Evolutionary conservation across 2,888 invertebrate genomes (phyloP).

Genomic region (Rhodophaea formosa): DNA sequence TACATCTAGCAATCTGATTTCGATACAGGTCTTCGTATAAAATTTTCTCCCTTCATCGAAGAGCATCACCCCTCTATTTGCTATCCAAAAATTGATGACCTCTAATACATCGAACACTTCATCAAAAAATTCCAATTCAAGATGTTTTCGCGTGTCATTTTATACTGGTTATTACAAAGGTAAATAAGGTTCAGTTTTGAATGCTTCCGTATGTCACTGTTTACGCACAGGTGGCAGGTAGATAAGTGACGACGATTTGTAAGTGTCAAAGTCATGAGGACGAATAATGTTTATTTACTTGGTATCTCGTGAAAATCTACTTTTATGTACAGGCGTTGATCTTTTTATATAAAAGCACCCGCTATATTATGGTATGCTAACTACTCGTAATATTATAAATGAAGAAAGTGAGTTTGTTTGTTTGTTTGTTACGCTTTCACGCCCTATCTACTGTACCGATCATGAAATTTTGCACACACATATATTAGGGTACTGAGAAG

Average conservation of each 20-base stretch:
- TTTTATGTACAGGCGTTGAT: neutral
- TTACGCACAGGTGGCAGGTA: slow-evolving; percentile 46
- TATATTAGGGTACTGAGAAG: too few relatives aligned
- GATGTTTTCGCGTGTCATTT: neutral
- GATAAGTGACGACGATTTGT: slow-evolving; percentile 60
- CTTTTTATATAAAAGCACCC: too few relatives aligned
- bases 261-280: slow-evolving; percentile 51
- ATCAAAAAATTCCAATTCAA: neutral
- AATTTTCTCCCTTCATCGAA: slow-evolving; percentile 32
- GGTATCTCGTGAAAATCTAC: slow-evolving; percentile 2
- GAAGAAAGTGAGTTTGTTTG: too few relatives aligned
- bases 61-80: slow-evolving; percentile 24
- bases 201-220: slow-evolving; percentile 23
- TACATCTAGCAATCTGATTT: too few relatives aligned
- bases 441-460: too few relatives aligned
- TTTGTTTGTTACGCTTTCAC: too few relatives aligned
- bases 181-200: slow-evolving; percentile 30
- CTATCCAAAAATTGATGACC: slow-evolving; percentile 21
- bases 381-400: too few relatives aligned
- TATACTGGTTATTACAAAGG: slow-evolving; percentile 8
- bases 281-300: slow-evolving; percentile 25
- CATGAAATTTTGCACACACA: too few relatives aligned
- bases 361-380: too few relatives aligned
- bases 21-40: neutral
- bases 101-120: slow-evolving; percentile 2